Evolutionary conservation across 1,140 invertebrate species (phyloP), one percentile per base, ranked within the genome.

Genomic region (Hormaphis cornu): DNA sequence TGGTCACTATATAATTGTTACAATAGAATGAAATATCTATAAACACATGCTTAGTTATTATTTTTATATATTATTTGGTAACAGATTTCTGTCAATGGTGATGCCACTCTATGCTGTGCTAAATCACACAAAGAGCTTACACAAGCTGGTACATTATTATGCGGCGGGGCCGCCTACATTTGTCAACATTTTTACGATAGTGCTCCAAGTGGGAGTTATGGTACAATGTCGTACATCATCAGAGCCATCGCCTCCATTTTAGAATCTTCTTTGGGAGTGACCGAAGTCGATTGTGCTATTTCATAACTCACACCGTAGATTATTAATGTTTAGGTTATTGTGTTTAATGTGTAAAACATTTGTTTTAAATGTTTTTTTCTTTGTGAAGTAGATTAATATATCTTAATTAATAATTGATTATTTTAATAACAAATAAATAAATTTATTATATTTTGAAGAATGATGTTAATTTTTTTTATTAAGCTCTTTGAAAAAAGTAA

Each of bases 171-270:
- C 42, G 93, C 90, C 0, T 92, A 89, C 71, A 93, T 99, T 71
- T 98, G 96, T 79, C 90, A 93, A 79, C 93, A 97, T 80, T 91
- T 99, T 76, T 99, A 98, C 78, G 97, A 99, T 78, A 93, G 89
- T 77, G 96, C 97, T 20, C 97, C 97, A 6, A 97, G 93, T 78
- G 97, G 97, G 46, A 88, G 88, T 75, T 98, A 86, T 79, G 97
- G 97, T 69, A 98, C 96, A 18, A 97, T 98, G 92, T 96, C 94
- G 1, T 99, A 98, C 75, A 85, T 99, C 74, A 91, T 93, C 30
- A 85, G 92, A 75, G 90, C 94, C 1, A 84, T 93, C 16, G 88
- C 89, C 44, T 79, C 82, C 0, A 81, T 87, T 20, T 81, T 93
- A 28, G 86, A 90, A 50, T 10, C 28, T 4, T 48, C 61, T 0